These are phyloP conservation scores for Polypterus bichir DNA, from an alignment of 2,113 vertebrate species.

Conservation along the genomic window DNA sequence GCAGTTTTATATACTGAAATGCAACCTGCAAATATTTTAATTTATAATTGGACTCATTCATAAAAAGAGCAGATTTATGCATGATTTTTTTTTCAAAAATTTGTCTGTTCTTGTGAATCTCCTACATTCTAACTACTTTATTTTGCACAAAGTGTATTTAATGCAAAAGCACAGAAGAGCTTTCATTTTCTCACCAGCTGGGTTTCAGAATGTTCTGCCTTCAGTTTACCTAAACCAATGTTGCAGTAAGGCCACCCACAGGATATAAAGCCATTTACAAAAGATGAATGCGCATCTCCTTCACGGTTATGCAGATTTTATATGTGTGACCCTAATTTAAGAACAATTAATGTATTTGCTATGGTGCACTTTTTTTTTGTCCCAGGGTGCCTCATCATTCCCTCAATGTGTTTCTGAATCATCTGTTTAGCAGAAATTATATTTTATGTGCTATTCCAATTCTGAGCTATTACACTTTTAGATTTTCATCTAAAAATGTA, in stretches of 20 bases:
- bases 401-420: background rate
- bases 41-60: too few relatives aligned
- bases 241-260: background rate
- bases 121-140: background rate
- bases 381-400: background rate
- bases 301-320: background rate
- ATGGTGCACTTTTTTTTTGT: background rate
- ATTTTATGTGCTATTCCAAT: background rate
- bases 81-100: too few relatives aligned
- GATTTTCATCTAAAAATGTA: too few relatives aligned
- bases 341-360: background rate
- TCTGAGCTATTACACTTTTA: too few relatives aligned
- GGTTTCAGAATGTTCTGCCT: background rate
- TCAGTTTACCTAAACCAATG: background rate
- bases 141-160: constrained; percentile 2
- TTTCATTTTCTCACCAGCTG: constrained; percentile 1
- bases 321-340: constrained; percentile 6
- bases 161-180: background rate
- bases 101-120: too few relatives aligned
- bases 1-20: too few relatives aligned
- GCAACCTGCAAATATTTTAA: too few relatives aligned
- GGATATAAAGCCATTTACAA: constrained; percentile 3
- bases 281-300: background rate
- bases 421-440: background rate
- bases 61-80: too few relatives aligned